Base-by-base conservation (phyloP, 2,888 invertebrate species). In the Anticlea derivata region DNA sequence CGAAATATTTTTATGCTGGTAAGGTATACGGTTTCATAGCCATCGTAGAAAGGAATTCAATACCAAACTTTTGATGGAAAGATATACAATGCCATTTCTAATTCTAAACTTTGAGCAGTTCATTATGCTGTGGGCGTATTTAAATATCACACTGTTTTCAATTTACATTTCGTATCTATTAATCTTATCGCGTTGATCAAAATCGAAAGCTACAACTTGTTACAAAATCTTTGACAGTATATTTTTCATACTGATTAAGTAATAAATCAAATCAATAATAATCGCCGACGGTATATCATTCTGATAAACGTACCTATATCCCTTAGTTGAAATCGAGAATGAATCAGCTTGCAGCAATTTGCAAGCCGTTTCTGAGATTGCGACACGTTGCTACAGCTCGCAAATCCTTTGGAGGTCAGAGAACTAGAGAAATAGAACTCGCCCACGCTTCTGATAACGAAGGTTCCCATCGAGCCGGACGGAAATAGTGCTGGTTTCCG, bases 401-500 rank as follows among this genome's bases (percentile, higher is more conserved):
- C 65, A 67, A 66, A 72, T 67, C 63, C 63, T 41, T 31, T 79
- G 71, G 77, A 73, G 86, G 84, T 84, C 85, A 80, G 68, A 69
- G 78, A 80, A 79, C 80, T 75, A 66, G 63, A 62, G 31, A 52
- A 55, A 50, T 55, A 45, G 70, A 70, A 60, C 71, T 71, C 77
- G 75, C 75, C 80, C 70, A 75, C 78, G 58, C 66, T 66, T 55
- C 61, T 66, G 70, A 73, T 67, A 68, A 61, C 58, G 61, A 68
- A 60, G 63, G 66, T 75, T 75, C 72, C 65, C 73, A 75, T 57
- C 37, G 39, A 44, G 34, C 58, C 65, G 69, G 71, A 74, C 82
- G 80, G 81, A 83, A 81, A 84, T 80, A 83, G 73, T 73, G 65
- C 66, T 73, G 70, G 73, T 70, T 75, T 72, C 61, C 69, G 70